phyloP scores from a whole-genome alignment of 2,113 vertebrate genomes.

The Australoheros scitulus region DNA sequence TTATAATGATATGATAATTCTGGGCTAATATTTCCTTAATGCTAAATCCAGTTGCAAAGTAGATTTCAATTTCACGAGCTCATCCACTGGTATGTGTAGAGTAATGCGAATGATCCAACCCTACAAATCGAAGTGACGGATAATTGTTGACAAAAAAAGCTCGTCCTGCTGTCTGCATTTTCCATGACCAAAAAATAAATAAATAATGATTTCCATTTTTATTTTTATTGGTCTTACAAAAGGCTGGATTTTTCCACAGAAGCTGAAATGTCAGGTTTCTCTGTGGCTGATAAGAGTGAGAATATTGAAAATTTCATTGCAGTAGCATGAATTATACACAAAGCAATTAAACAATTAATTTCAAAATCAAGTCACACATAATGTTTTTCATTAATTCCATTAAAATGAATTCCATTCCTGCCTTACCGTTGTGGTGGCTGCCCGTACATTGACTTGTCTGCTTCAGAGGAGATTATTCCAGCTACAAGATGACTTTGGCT shows the following conservation, averaged over 20 bases:
- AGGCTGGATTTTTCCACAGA: background rate
- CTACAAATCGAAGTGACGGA: background rate
- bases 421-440: background rate
- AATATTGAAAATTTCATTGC: background rate
- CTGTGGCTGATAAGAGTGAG: background rate
- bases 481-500: conserved; percentile 36
- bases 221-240: background rate
- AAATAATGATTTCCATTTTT: background rate
- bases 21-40: background rate
- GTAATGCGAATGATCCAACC: background rate
- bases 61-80: background rate
- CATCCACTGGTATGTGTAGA: rapidly evolving
- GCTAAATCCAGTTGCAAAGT: background rate
- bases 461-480: background rate
- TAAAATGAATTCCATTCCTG: background rate
- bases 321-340: background rate
- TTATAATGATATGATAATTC: background rate
- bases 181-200: too few species aligned
- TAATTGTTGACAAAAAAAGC: background rate
- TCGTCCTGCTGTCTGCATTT: background rate
- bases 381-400: background rate
- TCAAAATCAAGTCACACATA: background rate
- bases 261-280: background rate
- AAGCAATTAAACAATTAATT: background rate
- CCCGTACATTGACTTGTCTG: background rate